phyloP scores from a whole-genome alignment of 2,888 invertebrate genomes.

The Scelioninae gen. 1 region DNA sequence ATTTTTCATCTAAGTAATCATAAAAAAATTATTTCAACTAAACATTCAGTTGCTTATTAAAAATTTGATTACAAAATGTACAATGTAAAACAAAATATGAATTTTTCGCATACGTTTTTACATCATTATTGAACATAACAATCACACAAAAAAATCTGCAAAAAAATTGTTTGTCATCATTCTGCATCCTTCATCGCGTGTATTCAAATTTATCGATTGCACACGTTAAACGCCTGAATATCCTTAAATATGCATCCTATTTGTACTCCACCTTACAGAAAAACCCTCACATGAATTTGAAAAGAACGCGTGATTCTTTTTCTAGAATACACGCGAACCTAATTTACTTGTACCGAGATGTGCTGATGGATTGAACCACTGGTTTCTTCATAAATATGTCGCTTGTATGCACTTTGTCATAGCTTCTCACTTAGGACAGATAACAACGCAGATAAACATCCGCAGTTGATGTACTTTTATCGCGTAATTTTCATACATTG shows the following conservation, averaged over 20 bases:
- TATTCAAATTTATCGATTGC: slow-evolving; percentile 7
- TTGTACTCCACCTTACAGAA: slow-evolving; percentile 17
- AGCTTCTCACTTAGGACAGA: slow-evolving; percentile 10
- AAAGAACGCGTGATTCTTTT: slow-evolving; percentile 10
- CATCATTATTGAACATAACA: too few species aligned
- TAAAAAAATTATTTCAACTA: too few species aligned
- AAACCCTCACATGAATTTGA: slow-evolving; percentile 25
- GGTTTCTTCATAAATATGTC: slow-evolving; percentile 29
- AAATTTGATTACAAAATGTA: too few species aligned
- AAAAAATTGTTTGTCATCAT: slow-evolving; percentile 8
- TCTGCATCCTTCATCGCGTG: slow-evolving; percentile 10
- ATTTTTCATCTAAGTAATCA: too few species aligned
- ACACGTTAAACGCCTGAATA: slow-evolving; percentile 19
- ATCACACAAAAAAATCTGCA: too few species aligned
- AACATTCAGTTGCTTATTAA: too few species aligned
- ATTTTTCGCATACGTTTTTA: too few species aligned
- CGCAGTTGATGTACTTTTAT: slow-evolving; percentile 55
- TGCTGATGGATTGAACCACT: slow-evolving; percentile 8
- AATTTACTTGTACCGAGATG: slow-evolving; percentile 3
- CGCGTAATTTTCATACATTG: slow-evolving; percentile 45
- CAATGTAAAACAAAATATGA: too few species aligned
- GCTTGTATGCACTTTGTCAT: slow-evolving; percentile 27
- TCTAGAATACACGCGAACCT: not conserved
- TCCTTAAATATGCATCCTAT: slow-evolving; percentile 44
- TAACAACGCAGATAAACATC: slow-evolving; percentile 47